Evolutionary conservation across 2,113 vertebrate genomes (phyloP).

Genomic region (Sarotherodon lohbergeri): DNA sequence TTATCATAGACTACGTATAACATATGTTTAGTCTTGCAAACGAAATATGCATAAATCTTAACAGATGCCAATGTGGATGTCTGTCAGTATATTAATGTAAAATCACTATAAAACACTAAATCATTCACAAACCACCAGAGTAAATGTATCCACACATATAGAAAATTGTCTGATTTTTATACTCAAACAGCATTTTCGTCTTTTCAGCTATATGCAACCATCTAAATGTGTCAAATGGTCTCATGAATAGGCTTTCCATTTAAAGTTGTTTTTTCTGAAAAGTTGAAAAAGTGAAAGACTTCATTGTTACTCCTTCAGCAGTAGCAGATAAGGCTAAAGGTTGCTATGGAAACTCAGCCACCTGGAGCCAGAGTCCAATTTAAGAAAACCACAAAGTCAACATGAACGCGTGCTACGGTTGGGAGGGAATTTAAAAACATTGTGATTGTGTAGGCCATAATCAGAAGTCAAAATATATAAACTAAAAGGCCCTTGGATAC

Average conservation of each 20-base stretch:
- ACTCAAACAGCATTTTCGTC: background rate
- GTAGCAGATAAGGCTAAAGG: constrained; percentile 88
- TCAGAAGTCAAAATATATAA: constrained; percentile 86
- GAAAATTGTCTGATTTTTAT: background rate
- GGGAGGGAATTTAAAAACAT: constrained; percentile 73
- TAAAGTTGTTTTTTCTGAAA: constrained; percentile 63
- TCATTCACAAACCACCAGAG: background rate
- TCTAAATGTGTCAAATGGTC: background rate
- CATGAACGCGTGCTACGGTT: constrained; percentile 83
- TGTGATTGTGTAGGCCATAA: constrained; percentile 79
- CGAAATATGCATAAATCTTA: background rate
- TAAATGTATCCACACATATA: background rate
- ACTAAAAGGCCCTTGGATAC: constrained; percentile 78
- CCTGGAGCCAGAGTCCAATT: constrained; percentile 93
- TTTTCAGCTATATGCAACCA: background rate
- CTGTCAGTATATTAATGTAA: background rate
- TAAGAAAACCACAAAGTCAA: constrained; percentile 97
- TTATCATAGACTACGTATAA: background rate
- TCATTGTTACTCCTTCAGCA: constrained; percentile 81
- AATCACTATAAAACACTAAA: background rate
- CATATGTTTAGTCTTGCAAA: background rate
- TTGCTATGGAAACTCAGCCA: constrained; percentile 86
- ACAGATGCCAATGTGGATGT: background rate
- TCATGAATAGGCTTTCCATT: constrained; percentile 26
- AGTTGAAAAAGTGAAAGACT: constrained; percentile 77